Base-by-base conservation (phyloP, 2,797 vertebrate species). In the Coluber constrictor region DNA sequence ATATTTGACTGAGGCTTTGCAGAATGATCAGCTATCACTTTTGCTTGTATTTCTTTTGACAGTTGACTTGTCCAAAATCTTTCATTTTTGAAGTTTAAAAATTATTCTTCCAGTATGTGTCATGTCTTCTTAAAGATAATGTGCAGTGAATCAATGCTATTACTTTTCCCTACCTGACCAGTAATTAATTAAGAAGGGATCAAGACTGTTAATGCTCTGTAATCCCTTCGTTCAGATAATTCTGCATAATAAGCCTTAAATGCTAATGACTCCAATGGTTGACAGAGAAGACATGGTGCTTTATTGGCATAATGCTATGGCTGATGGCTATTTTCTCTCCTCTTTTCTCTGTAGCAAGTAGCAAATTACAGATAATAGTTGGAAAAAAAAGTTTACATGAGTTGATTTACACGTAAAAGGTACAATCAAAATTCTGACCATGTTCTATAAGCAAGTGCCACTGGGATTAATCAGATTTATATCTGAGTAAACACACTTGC, bases 121-220 rank as follows among this genome's bases (percentile, higher is more conserved):
- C 74, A 92, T 95, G 94, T 93, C 56, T 63, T 94, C 88, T 87
- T 95, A 93, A 12, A 29, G 94, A 89, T 94, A 79, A 59, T 0
- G 0, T 59, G 43, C 90, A 37, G 18, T 94, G 16, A 90, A 83
- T 91, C 88, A 88, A 70, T 96, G 92, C 91, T 91, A 90, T 89
- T 61, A 70, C 95, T 95, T 94, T 86, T 27, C 91, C 89, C 86
- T 94, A 61, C 96, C 95, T 95, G 96, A 96, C 96, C 96, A 95
- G 94, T 97, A 97, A 97, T 97, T 97, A 97, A 97, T 97, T 97
- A 97, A 95, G 95, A 96, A 92, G 61, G 96, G 93, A 97, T 97
- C 95, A 96, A 93, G 87, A 92, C 94, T 95, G 95, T 96, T 97
- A 96, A 97, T 95, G 89, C 96, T 74, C 96, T 89, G 88, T 97